Base-by-base conservation (phyloP, 2,113 vertebrate genomes). In the Burhinus oedicnemus region DNA sequence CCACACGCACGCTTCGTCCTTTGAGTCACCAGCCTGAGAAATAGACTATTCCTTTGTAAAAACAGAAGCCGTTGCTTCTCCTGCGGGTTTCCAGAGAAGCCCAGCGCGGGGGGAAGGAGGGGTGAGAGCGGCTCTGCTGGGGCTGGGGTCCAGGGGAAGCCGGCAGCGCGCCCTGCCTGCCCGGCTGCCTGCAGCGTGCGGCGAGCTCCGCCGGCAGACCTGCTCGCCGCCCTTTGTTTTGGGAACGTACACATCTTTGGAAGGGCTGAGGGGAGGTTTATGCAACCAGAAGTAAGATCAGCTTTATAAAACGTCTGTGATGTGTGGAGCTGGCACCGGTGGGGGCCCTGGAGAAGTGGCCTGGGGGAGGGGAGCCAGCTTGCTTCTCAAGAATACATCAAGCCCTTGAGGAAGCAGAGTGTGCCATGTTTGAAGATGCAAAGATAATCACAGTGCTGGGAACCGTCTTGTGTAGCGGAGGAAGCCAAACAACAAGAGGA, bases 401-500 rank as follows among this genome's bases (percentile, higher is more conserved):
- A 99, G 99, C 99, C 98, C 98, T 99, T 99, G 98, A 99, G 99
- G 99, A 99, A 99, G 99, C 98, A 97, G 98, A 99, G 99, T 99
- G 98, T 99, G 99, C 99, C 99, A 99, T 99, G 99, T 99, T 99
- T 99, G 99, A 99, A 99, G 99, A 99, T 99, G 98, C 99, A 99
- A 98, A 99, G 99, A 99, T 99, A 99, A 99, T 99, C 98, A 97
- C 96, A 98, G 98, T 99, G 99, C 99, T 99, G 99, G 99, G 99
- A 99, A 99, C 99, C 98, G 98, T 99, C 99, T 99, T 98, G 98
- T 98, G 98, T 98, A 98, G 98, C 95, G 97, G 99, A 99, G 99
- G 99, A 99, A 99, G 99, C 98, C 97, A 99, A 99, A 99, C 99
- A 99, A 99, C 99, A 97, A 99, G 99, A 99, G 99, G 99, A 99